These are phyloP conservation scores for Malurus leucopterus DNA, from an alignment of 2,797 vertebrate genomes.

Conservation along the genomic window DNA sequence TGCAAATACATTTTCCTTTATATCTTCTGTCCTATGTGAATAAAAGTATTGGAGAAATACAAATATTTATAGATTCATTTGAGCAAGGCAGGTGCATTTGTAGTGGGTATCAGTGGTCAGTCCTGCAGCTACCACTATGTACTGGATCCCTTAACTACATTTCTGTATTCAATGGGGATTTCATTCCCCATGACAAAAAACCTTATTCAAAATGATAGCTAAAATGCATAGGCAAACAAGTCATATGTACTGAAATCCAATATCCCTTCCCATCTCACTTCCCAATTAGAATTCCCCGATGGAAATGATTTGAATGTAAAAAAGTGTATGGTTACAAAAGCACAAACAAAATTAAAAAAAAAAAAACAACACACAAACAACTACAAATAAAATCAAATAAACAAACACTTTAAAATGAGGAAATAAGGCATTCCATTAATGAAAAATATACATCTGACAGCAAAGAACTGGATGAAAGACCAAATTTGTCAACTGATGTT, in stretches of 20 bases:
- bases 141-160: background rate
- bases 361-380: background rate
- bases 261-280: background rate
- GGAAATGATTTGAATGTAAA: background rate
- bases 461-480: background rate
- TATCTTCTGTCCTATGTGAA: conserved; percentile 84
- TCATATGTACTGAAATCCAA: background rate
- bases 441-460: background rate
- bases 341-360: background rate
- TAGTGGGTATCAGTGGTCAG: background rate
- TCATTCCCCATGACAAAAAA: background rate
- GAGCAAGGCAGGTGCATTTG: background rate
- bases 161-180: rapidly evolving
- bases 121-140: background rate
- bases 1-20: conserved; percentile 86
- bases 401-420: background rate
- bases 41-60: background rate
- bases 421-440: background rate
- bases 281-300: background rate
- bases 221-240: background rate
- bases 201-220: background rate
- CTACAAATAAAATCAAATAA: background rate
- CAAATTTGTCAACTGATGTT: background rate
- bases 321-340: background rate
- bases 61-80: background rate